Conservation (phyloP, 2,888 invertebrate genomes). For the Drosophila dives region DNA sequence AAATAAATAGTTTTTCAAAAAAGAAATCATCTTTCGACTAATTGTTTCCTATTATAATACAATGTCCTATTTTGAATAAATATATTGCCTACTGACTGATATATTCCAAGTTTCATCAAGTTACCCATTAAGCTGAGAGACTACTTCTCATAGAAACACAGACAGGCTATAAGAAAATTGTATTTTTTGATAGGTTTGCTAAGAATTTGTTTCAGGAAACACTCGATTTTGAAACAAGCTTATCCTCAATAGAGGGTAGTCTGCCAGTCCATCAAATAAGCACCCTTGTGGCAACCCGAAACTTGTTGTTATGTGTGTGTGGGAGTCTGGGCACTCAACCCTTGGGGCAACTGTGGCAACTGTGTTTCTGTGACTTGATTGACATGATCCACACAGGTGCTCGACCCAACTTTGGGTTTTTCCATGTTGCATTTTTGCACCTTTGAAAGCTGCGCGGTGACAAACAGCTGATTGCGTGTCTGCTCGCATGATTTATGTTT, state of each 20-base stretch:
- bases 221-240: no score
- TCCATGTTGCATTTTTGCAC: background rate
- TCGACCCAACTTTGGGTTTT: background rate
- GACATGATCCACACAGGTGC: slow-evolving; percentile 58
- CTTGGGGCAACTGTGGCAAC: slow-evolving; percentile 23
- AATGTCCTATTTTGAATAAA: background rate
- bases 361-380: slow-evolving; percentile 67
- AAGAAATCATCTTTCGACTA: background rate
- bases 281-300: slow-evolving; percentile 7
- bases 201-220: background rate
- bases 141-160: background rate
- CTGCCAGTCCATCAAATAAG: background rate
- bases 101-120: no score
- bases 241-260: slow-evolving; percentile 9
- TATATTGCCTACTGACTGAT: background rate
- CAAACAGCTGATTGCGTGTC: slow-evolving; percentile 77
- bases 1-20: background rate
- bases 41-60: background rate
- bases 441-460: slow-evolving; percentile 41
- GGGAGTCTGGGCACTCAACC: slow-evolving; percentile 20
- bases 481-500: slow-evolving; percentile 70
- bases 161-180: no score
- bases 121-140: background rate
- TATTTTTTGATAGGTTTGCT: background rate
- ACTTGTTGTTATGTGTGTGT: slow-evolving; percentile 28